Evolutionary conservation across 1,140 invertebrate species (phyloP), one percentile per base, ranked within the genome.

Genomic region (Caenorhabditis briggsae): DNA sequence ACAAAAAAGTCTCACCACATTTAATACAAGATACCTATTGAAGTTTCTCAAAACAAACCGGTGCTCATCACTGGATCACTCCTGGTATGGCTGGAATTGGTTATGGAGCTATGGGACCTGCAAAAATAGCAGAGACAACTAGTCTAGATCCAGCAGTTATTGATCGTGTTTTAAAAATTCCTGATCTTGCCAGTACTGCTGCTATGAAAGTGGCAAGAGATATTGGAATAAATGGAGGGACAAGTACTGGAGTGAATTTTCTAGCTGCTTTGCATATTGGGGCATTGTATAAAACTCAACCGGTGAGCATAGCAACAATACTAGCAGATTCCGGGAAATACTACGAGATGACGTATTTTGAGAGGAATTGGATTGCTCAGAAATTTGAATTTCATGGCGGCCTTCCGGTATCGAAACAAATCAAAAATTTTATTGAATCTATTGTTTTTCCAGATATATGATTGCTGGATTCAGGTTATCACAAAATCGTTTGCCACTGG

Each of bases 61-160:
- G 90, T 18, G 56, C 82, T 7, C 9, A 46, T 9, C 82, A 82
- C 14, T 90, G 87, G 86, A 78, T 88, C 2, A 12, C 65, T 7
- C 90, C 89, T 20, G 89, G 90, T 23, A 90, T 90, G 82, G 86
- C 88, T 9, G 90, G 90, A 48, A 89, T 85, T n/a, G 90, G 89
- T 9, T 90, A 87, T 53, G 88, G 90, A 23, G 83, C 82, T 18
- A 85, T 88, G 65, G 85, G 87, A 5, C 70, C 85, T 1, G 89
- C 85, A 2, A 82, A 23, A 20, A 83, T 85, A 56, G 89, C 88
- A 41, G 82, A 84, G 33, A 88, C 89, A 7, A 90, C 87, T 20
- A 90, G 89, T 59, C 61, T 90, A 23, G 65, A 83, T n/a, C 85
- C 88, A 2, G 82, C 84, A 23, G 89, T 89, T 5, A 89, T 90